Conservation (phyloP, 2,113 vertebrate genomes). For the Myxocyprinus asiaticus region DNA sequence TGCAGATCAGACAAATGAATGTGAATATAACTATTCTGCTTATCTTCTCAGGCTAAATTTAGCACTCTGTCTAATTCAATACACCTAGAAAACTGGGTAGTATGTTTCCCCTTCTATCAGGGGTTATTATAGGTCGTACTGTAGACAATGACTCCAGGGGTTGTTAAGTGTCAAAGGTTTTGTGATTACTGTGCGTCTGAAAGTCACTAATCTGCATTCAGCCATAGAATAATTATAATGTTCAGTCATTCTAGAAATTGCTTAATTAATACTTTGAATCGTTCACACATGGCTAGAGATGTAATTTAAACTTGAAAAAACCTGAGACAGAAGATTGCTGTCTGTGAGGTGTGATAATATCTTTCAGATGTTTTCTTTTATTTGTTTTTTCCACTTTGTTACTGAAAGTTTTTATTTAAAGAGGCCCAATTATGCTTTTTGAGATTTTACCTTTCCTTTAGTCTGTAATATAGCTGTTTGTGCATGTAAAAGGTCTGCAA, state of each 20-base stretch:
- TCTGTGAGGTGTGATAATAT: constrained; percentile 8
- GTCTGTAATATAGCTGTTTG: constrained; percentile 3
- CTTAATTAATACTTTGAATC: constrained; percentile 42
- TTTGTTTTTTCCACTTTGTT: no score
- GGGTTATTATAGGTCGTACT: background rate
- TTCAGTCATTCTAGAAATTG: constrained; percentile 31
- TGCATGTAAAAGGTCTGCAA: constrained; percentile 1
- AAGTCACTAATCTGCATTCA: constrained; percentile 19
- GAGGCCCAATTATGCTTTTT: background rate
- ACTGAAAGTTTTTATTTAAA: constrained; percentile 12
- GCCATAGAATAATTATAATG: constrained; percentile 40
- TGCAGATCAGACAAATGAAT: background rate
- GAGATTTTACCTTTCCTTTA: constrained; percentile 24
- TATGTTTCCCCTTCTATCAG: background rate
- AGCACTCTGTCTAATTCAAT: background rate
- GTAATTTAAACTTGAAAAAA: constrained; percentile 31
- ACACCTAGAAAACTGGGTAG: no score
- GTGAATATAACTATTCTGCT: background rate
- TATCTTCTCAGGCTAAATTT: background rate
- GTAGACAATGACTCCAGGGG: background rate
- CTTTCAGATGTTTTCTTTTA: no score
- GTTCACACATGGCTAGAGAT: constrained; percentile 32
- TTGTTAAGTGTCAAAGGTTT: constrained; percentile 17
- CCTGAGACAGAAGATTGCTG: constrained; percentile 12
- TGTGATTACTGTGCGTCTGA: constrained; percentile 5